These are phyloP conservation scores for Pristionchus maxplancki DNA, from an alignment of 2,888 invertebrate species.

Conservation along the genomic window DNA sequence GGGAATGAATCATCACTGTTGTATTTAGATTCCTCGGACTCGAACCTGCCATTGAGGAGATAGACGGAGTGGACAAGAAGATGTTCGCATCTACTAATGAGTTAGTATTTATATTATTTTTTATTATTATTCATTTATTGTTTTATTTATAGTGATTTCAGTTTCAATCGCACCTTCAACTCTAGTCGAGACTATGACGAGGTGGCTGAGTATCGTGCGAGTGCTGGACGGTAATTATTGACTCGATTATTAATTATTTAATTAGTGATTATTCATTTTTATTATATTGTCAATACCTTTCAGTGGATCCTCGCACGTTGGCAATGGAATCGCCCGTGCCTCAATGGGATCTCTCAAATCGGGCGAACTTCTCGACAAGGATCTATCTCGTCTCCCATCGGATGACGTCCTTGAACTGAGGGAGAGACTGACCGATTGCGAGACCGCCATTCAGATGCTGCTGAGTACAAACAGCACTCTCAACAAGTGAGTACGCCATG, in stretches of 20 bases:
- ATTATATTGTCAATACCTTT: background rate
- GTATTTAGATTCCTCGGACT: slow-evolving; percentile 26
- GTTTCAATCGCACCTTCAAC: slow-evolving; percentile 42
- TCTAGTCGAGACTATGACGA: slow-evolving; percentile 61
- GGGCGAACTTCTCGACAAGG: background rate
- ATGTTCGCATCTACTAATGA: slow-evolving; percentile 48
- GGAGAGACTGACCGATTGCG: slow-evolving; percentile 41
- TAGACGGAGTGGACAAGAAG: slow-evolving; percentile 34
- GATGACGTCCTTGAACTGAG: slow-evolving; percentile 51
- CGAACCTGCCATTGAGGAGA: background rate
- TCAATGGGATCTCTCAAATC: slow-evolving; percentile 20
- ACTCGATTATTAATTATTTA: background rate
- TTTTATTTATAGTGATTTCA: background rate
- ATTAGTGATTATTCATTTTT: background rate
- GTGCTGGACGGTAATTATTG: background rate
- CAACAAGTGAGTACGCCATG: slow-evolving; percentile 16
- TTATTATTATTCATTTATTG: background rate
- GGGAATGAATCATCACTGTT: too few species aligned
- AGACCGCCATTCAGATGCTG: slow-evolving; percentile 16
- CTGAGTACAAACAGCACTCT: slow-evolving; percentile 40
- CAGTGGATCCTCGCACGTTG: slow-evolving; percentile 41
- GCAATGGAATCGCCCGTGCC: background rate
- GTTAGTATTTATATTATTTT: background rate
- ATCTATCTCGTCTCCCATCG: background rate
- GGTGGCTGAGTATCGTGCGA: slow-evolving; percentile 54